These are phyloP conservation scores for Carollia perspicillata DNA, from an alignment of 2,113 vertebrate genomes.

Conservation along the genomic window DNA sequence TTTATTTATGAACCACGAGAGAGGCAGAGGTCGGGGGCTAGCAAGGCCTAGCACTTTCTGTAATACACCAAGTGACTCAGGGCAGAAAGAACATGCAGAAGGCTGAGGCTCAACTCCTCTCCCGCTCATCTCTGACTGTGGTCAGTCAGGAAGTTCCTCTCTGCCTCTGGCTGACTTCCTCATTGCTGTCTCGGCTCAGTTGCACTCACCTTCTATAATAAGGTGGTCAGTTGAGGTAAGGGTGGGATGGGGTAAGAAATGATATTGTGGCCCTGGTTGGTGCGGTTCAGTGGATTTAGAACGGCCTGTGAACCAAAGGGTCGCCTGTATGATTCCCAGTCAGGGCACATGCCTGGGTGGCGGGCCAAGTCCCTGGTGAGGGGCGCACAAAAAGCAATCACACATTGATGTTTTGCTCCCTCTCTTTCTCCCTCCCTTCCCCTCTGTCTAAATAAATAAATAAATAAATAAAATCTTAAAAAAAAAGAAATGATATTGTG, in stretches of 20 bases:
- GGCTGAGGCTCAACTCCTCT: not conserved
- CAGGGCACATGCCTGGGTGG: too few species aligned
- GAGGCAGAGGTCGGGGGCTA: not conserved
- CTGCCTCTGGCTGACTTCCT: not conserved
- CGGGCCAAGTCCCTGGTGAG: too few species aligned
- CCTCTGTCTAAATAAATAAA: too few species aligned
- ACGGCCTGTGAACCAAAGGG: too few species aligned
- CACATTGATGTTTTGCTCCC: too few species aligned
- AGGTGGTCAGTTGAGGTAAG: not conserved
- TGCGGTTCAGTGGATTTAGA: too few species aligned
- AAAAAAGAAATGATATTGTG: not conserved
- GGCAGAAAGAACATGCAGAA: not conserved
- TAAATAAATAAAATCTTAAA: too few species aligned
- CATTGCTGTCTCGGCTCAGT: not conserved
- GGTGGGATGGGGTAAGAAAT: not conserved
- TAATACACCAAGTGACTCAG: not conserved
- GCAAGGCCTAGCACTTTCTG: not conserved
- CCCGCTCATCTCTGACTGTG: not conserved
- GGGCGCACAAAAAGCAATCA: too few species aligned
- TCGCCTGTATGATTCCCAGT: too few species aligned
- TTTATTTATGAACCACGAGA: not conserved
- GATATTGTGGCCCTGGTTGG: not conserved
- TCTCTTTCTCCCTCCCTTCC: too few species aligned
- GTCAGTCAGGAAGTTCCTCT: not conserved
- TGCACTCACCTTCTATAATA: not conserved